Conservation (phyloP, 2,113 vertebrate genomes). For the Callaeas wilsoni region DNA sequence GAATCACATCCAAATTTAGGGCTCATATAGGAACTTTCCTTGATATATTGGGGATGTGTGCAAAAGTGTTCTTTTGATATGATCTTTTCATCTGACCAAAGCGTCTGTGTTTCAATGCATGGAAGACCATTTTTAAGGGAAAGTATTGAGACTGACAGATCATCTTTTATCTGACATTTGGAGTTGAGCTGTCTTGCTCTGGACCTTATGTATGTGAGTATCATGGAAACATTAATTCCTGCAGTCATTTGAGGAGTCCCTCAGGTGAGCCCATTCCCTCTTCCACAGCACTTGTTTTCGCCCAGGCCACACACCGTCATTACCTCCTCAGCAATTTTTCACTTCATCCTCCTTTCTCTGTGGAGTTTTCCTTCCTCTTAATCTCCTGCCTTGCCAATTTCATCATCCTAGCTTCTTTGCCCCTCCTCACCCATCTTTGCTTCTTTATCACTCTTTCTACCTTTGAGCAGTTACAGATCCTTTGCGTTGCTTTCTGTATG, state of each 20-base stretch:
- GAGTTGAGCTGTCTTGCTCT: background rate
- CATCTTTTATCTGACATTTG: background rate
- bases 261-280: background rate
- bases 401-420: background rate
- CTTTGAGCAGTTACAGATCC: background rate
- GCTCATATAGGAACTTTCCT: background rate
- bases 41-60: rapidly evolving
- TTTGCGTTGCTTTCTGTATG: background rate
- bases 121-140: background rate
- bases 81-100: background rate
- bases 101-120: background rate
- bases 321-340: background rate
- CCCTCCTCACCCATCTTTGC: background rate
- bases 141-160: background rate
- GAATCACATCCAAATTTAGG: background rate
- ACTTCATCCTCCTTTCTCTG: background rate
- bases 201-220: background rate
- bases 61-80: background rate
- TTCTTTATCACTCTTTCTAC: background rate
- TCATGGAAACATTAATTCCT: background rate
- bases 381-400: background rate
- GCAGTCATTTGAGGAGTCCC: background rate
- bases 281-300: background rate
- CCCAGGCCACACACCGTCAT: background rate
- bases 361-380: background rate